Percentiles rank a stretch among this genome's conserved stretches.
Evolutionary conservation across 2,797 vertebrate species (phyloP).

Genomic region (Falco peregrinus): DNA sequence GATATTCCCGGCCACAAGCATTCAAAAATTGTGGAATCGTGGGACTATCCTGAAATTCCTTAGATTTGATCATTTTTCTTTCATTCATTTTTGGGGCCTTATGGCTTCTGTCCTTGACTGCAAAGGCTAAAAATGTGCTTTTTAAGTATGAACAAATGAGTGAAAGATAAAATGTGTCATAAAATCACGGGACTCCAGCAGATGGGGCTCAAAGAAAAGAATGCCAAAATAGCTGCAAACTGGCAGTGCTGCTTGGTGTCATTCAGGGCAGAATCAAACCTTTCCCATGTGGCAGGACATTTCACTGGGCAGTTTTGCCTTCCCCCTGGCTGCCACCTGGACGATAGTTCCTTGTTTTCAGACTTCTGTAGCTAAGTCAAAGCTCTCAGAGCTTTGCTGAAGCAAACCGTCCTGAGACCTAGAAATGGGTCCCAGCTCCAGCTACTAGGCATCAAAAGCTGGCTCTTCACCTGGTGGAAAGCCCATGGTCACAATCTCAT

Average conservation of each 20-base stretch:
- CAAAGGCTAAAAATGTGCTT: not conserved
- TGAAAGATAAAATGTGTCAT: not conserved
- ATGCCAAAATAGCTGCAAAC: not conserved
- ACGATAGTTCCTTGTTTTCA: not conserved
- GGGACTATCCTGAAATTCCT: not conserved
- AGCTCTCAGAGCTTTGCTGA: not conserved
- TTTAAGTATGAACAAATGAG: not conserved
- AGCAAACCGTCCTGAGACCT: not conserved
- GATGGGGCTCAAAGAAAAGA: conserved; percentile 65
- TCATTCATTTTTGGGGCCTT: not conserved
- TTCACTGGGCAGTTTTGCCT: not conserved
- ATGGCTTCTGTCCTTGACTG: not conserved
- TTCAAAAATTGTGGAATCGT: not conserved
- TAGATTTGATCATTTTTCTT: not conserved
- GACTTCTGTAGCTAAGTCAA: not conserved
- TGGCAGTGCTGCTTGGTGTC: not conserved
- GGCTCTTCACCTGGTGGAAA: not conserved
- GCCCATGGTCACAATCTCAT: not conserved
- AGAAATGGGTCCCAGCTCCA: not conserved
- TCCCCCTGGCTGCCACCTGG: not conserved
- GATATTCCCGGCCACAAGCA: not conserved
- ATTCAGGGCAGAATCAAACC: not conserved
- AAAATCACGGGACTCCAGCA: conserved; percentile 50
- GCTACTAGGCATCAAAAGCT: not conserved
- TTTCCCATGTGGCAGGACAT: fast-evolving